Conservation (phyloP, 2,888 invertebrate genomes). For the Heliconius ethilla region DNA sequence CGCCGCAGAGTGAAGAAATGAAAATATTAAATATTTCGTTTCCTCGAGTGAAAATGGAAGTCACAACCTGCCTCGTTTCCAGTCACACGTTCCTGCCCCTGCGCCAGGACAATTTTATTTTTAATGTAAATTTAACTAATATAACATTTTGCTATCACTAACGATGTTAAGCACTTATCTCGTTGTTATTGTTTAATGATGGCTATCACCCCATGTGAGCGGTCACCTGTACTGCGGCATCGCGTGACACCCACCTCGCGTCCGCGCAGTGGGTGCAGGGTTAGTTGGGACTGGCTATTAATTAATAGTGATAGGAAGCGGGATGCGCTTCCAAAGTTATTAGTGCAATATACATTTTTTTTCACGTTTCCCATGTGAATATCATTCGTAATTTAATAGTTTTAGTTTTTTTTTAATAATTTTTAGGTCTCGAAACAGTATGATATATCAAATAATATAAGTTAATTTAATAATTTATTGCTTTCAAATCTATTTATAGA, state of each 20-base stretch:
- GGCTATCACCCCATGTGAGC: constrained; percentile 61
- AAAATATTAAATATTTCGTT: too few relatives aligned
- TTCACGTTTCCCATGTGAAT: constrained; percentile 59
- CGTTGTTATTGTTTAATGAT: constrained; percentile 46
- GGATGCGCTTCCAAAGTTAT: constrained; percentile 46
- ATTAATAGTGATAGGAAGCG: constrained; percentile 50
- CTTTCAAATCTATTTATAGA: neutral
- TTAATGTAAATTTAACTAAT: neutral
- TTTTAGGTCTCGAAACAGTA: neutral
- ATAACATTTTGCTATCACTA: neutral
- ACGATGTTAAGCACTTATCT: neutral
- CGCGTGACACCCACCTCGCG: constrained; percentile 57
- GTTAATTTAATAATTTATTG: neutral
- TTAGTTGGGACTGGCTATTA: constrained; percentile 50
- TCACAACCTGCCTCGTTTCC: too few relatives aligned
- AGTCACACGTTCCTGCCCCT: too few relatives aligned
- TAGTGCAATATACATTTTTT: constrained; percentile 29
- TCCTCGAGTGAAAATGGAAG: too few relatives aligned
- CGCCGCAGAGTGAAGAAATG: too few relatives aligned
- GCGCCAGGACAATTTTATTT: neutral
- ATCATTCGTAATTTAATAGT: constrained; percentile 28
- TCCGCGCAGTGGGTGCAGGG: constrained; percentile 37
- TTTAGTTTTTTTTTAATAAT: neutral
- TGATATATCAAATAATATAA: neutral
- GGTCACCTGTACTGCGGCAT: constrained; percentile 62